phyloP scores from a whole-genome alignment of 2,888 invertebrate species.

The Lutraria lutraria region DNA sequence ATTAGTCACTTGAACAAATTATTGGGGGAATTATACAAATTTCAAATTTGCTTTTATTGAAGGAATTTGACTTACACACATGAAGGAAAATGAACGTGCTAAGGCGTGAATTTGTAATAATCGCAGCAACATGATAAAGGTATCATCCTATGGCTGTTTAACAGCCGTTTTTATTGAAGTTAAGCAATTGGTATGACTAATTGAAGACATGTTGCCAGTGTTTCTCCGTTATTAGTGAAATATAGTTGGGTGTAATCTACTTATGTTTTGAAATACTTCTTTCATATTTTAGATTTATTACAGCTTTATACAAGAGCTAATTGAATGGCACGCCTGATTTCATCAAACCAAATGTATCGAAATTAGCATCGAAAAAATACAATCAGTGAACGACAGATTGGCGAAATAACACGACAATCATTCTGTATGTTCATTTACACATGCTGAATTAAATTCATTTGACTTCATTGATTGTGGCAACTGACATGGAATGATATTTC shows the following conservation, averaged over 20 bases:
- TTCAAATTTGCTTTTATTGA: constrained; percentile 40
- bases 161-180: constrained; percentile 10
- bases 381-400: too few relatives aligned
- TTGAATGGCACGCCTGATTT: too few relatives aligned
- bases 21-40: constrained; percentile 47
- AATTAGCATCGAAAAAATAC: too few relatives aligned
- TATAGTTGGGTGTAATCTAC: neutral
- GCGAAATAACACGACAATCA: too few relatives aligned
- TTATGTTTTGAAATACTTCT: too few relatives aligned
- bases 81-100: constrained; percentile 31
- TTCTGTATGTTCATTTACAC: too few relatives aligned
- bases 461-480: too few relatives aligned
- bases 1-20: constrained; percentile 53
- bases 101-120: constrained; percentile 35
- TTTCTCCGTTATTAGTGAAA: neutral
- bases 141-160: neutral
- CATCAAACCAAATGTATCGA: too few relatives aligned
- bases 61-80: constrained; percentile 24
- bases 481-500: too few relatives aligned
- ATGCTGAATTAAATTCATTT: too few relatives aligned
- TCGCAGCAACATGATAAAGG: neutral
- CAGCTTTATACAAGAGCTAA: too few relatives aligned
- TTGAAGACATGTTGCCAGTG: neutral
- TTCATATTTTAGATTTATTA: too few relatives aligned
- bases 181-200: constrained; percentile 7